Evolutionary conservation across 2,113 vertebrate genomes (phyloP).

Genomic region (Tapirus terrestris): DNA sequence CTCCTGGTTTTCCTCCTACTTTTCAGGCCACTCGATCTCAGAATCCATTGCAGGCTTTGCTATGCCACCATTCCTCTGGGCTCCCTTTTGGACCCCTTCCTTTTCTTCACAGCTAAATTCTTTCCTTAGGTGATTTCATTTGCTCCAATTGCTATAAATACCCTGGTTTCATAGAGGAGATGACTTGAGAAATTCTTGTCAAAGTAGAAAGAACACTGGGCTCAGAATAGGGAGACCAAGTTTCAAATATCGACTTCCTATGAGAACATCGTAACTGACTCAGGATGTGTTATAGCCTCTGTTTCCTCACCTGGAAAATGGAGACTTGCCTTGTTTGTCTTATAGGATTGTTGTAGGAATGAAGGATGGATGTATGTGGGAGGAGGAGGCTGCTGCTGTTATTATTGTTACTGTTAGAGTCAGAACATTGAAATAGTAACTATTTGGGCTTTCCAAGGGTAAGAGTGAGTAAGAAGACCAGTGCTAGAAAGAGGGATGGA

Average conservation of each 20-base stretch:
- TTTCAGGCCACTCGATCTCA: not conserved
- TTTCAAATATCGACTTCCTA: not conserved
- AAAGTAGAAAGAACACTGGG: not conserved
- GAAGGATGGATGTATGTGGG: not conserved
- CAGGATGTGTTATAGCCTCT: not conserved
- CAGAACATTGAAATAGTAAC: not conserved
- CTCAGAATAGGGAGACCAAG: not conserved
- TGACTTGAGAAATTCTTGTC: not conserved
- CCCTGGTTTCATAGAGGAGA: not conserved
- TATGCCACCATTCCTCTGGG: not conserved
- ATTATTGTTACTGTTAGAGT: not conserved
- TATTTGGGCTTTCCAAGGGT: not conserved
- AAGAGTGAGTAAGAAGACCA: not conserved
- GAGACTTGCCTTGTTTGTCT: not conserved
- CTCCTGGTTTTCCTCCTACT: not conserved
- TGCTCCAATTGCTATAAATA: not conserved
- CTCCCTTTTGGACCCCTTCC: not conserved
- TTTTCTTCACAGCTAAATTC: not conserved
- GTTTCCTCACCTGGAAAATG: not conserved
- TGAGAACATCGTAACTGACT: not conserved
- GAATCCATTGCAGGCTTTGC: not conserved
- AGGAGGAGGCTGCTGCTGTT: not conserved
- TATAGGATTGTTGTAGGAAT: not conserved
- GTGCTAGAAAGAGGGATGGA: not conserved
- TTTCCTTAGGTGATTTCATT: not conserved